Percentiles rank a stretch among this genome's conserved stretches.
phyloP scores from a whole-genome alignment of 2,888 invertebrate genomes.

The Anoplius nigerrimus region DNA sequence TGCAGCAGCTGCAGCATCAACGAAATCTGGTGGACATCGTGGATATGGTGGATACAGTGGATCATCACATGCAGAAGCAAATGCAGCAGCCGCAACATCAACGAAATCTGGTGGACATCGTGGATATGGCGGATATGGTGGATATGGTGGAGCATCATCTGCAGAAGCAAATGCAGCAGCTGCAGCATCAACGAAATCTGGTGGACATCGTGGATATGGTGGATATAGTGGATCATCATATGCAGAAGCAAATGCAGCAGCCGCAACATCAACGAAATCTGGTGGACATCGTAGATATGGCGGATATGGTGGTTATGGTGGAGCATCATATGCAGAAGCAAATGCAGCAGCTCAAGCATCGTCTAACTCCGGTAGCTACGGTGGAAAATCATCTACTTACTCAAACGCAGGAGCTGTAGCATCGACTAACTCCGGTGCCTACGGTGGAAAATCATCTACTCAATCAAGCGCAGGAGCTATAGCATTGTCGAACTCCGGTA shows the following conservation, averaged over 20 bases:
- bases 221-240: too few species aligned
- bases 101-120: too few species aligned
- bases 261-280: neutral
- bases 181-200: neutral
- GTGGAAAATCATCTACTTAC: neutral
- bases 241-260: neutral
- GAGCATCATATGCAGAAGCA: neutral
- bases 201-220: neutral
- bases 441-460: neutral
- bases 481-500: neutral
- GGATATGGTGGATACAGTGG: neutral
- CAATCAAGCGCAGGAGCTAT: neutral
- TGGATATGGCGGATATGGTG: too few species aligned
- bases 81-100: too few species aligned
- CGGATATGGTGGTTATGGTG: too few species aligned
- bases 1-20: neutral
- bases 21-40: neutral
- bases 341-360: neutral
- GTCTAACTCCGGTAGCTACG: neutral
- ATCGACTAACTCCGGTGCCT: neutral
- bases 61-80: neutral
- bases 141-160: neutral
- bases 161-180: conserved; percentile 3
- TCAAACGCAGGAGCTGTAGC: neutral
- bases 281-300: too few species aligned